Percentiles rank a stretch among this genome's conserved stretches.
phyloP scores from a whole-genome alignment of 1,140 invertebrate genomes.

The Rhizoglyphus robini region DNA sequence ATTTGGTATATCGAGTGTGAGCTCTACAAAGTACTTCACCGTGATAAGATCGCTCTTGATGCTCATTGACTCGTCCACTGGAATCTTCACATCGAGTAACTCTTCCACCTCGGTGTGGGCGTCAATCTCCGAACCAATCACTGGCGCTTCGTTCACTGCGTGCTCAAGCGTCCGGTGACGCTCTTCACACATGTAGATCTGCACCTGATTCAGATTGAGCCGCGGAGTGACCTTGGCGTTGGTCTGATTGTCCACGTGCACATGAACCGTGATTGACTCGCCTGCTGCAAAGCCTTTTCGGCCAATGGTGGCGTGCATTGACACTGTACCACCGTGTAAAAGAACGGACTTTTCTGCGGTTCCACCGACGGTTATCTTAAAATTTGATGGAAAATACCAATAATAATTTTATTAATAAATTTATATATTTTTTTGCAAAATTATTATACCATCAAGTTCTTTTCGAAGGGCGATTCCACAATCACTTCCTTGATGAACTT shows the following conservation, averaged over 20 bases:
- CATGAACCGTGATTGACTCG: neutral
- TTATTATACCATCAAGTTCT: no score
- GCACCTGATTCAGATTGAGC: neutral
- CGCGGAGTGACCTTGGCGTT: constrained; percentile 4
- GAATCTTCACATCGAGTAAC: neutral
- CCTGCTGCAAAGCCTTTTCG: neutral
- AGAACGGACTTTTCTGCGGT: no score
- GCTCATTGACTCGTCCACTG: neutral
- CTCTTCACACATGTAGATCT: constrained; percentile 15
- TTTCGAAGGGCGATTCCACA: no score
- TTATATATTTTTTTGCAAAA: no score
- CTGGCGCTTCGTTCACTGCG: constrained; percentile 1
- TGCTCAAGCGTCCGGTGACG: constrained; percentile 7
- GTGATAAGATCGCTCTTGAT: constrained; percentile 6
- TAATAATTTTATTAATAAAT: no score
- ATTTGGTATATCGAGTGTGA: constrained; percentile 11
- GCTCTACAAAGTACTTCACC: constrained; percentile 8
- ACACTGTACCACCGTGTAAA: no score
- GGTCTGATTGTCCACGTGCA: neutral
- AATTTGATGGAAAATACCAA: no score
- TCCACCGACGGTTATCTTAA: no score
- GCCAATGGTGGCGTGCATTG: no score
- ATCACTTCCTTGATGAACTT: no score
- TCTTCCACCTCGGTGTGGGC: neutral
- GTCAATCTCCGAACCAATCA: neutral